These are phyloP conservation scores for Ophraella communa DNA, from an alignment of 2,888 invertebrate genomes.

Conservation along the genomic window DNA sequence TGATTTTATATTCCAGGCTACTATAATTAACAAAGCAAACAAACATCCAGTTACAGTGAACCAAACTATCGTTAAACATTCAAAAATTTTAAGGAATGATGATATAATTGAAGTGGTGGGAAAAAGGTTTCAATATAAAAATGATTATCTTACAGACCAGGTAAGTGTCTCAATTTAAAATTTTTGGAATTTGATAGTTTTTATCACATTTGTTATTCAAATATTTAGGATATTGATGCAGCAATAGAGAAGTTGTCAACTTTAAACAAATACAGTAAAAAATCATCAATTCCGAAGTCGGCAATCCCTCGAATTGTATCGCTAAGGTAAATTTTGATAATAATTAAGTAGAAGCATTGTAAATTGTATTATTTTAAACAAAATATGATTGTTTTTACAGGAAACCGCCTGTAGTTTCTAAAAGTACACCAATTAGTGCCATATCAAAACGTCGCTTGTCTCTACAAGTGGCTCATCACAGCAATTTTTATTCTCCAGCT, in stretches of 20 bases:
- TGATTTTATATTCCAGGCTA: constrained; percentile 56
- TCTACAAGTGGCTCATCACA: background rate
- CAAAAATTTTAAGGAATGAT: constrained; percentile 59
- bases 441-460: background rate
- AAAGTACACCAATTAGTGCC: background rate
- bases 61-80: constrained; percentile 50
- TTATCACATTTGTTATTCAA: background rate
- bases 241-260: background rate
- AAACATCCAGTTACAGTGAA: constrained; percentile 60
- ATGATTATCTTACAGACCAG: constrained; percentile 26
- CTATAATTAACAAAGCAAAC: constrained; percentile 59
- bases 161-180: constrained; percentile 1
- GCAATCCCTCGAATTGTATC: background rate
- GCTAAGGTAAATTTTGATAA: background rate
- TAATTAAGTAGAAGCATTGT: too few species aligned
- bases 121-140: constrained; percentile 41
- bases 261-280: constrained; percentile 1
- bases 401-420: background rate
- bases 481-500: background rate
- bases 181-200: background rate
- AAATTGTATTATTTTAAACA: too few species aligned
- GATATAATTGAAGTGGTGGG: constrained; percentile 56
- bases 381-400: background rate
- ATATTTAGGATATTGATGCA: background rate
- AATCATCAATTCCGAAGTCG: background rate